These are phyloP conservation scores for Mus spretus DNA, from an alignment of 2,797 vertebrate species.

Conservation along the genomic window DNA sequence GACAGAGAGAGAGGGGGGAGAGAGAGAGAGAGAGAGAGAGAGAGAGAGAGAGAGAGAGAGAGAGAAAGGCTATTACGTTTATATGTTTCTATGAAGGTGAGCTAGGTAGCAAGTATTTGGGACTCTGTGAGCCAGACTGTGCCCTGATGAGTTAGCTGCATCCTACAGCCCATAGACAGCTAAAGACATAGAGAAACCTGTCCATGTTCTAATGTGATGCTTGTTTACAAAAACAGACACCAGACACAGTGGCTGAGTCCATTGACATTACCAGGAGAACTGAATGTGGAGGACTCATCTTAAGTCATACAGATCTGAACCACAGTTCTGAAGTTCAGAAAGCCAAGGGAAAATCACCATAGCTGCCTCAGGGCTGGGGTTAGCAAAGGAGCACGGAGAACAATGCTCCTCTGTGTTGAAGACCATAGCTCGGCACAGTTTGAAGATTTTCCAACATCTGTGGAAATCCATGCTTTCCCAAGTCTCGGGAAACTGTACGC, in stretches of 20 bases:
- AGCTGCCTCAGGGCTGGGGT: not conserved
- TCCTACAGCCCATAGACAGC: not conserved
- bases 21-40: not conserved
- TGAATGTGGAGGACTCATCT: not conserved
- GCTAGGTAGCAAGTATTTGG: not conserved
- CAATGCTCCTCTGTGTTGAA: slow-evolving; percentile 37
- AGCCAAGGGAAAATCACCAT: not conserved
- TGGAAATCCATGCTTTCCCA: slow-evolving; percentile 32
- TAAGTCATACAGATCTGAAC: not conserved
- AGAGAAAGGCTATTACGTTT: not conserved
- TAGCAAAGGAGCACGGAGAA: not conserved
- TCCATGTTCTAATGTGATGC: slow-evolving; percentile 21
- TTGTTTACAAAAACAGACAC: slow-evolving; percentile 56
- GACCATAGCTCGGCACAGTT: not conserved
- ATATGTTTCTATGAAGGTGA: not conserved
- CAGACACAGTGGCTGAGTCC: not conserved
- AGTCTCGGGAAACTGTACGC: not conserved
- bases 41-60: too few species aligned
- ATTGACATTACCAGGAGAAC: not conserved
- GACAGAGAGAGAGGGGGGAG: too few species aligned
- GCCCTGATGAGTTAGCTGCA: not conserved
- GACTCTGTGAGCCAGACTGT: not conserved
- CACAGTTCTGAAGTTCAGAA: not conserved
- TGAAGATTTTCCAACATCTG: slow-evolving; percentile 33
- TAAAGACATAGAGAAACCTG: not conserved